Evolutionary conservation across 2,797 vertebrate species (phyloP), one percentile per base, ranked within the genome.

Genomic region (Tiaroga cobitis): DNA sequence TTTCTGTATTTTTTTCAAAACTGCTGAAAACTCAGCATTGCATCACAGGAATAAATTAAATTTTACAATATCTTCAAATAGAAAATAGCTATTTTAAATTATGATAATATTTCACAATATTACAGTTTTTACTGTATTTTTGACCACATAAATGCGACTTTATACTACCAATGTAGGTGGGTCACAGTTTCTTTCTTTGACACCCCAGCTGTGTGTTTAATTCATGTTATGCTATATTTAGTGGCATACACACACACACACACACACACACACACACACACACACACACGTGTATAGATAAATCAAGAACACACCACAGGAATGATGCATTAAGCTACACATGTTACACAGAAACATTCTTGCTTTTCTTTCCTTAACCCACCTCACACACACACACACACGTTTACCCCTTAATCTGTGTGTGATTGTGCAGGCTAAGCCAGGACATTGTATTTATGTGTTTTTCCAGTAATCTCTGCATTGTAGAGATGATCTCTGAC

Each of bases 201-300:
- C n/a, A 80, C 86, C 90, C 85, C 91, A 93, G 91, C 89, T 93
- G 92, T 91, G 83, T 82, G 86, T 90, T 90, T 88, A 88, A 91
- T 90, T 85, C 65, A 73, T 72, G 29, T 5, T n/a, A 8, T 8
- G 29, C 77, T 91, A 91, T 92, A 90, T 89, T 85, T 91, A 91
- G 80, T 43, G 13, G 10, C 56, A 32, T 5, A 34, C 46, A 46
- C 11, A 49, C 56, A 43, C 56, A 26, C 74, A 32, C 70, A 32
- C 46, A 59, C n/a, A 46, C 13, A 39, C 56, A 63, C 67, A 51
- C 51, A 86, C 79, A 69, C 37, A 59, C n/a, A 46, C 13, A 63
- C 63, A 69, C 41, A 54, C 13, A 51, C 69, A 9, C 13, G 10
- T 3, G 43, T 43, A 43, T 43, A 43, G 43, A 43, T 43, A 43